A percentile compares a stretch with the other conserved stretches of the same genome.
Evolutionary conservation across 2,797 vertebrate species (phyloP).

Genomic region (Pseudopleuronectes americanus): DNA sequence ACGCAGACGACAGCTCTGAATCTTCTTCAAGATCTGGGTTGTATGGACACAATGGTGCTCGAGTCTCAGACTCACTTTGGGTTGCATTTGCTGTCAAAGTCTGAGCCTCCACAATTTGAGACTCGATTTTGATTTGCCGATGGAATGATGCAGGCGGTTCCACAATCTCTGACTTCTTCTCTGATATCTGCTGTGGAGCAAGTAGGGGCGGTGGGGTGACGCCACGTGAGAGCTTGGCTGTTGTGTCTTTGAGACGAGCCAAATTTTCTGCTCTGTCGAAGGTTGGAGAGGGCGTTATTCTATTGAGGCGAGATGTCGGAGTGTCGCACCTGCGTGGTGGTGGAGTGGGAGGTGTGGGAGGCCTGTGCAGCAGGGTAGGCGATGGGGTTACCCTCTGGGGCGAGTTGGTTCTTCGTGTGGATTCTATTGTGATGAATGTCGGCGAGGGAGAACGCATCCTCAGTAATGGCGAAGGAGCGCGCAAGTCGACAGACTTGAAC

Average conservation of each 20-base stretch:
- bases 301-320: constrained; percentile 78
- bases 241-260: constrained; percentile 88
- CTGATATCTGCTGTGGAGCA: constrained; percentile 74
- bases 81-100: constrained; percentile 33
- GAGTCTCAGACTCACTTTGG: constrained; percentile 38
- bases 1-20: constrained; percentile 73
- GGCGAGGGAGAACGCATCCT: constrained; percentile 88
- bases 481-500: constrained; percentile 74
- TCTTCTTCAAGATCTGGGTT: constrained; percentile 45
- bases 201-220: constrained; percentile 76
- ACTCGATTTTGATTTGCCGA: constrained; percentile 88
- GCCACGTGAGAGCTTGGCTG: constrained; percentile 86
- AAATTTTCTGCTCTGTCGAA: constrained; percentile 88
- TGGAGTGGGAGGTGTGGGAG: constrained; percentile 79
- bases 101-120: constrained; percentile 51
- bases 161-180: constrained; percentile 89
- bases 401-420: constrained; percentile 82
- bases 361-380: constrained; percentile 76
- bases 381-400: constrained; percentile 81
- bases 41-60: constrained; percentile 25
- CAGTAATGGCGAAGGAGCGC: constrained; percentile 80
- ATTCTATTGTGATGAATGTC: constrained; percentile 91
- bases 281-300: constrained; percentile 83
- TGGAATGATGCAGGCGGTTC: constrained; percentile 87
- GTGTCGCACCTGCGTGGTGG: constrained; percentile 78